phyloP scores from a whole-genome alignment of 2,797 vertebrate species.

The Halcyon chelicuti region DNA sequence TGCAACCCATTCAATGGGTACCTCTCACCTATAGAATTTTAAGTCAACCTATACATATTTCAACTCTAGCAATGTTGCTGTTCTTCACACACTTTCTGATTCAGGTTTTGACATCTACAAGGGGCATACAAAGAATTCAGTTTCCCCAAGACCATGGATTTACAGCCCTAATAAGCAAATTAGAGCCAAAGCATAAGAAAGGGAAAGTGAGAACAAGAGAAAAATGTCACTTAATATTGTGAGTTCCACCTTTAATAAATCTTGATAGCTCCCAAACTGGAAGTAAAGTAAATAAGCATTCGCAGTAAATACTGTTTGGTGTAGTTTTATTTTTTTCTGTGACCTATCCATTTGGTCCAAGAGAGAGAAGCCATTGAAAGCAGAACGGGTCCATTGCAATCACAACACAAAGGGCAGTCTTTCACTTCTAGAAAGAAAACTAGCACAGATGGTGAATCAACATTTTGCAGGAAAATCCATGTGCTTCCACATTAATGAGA shows the following conservation, averaged over 20 bases:
- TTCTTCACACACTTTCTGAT: background rate
- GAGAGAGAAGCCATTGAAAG: background rate
- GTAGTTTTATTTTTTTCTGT: background rate
- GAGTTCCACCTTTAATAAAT: background rate
- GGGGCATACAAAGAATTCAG: background rate
- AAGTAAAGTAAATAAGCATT: background rate
- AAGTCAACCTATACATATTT: background rate
- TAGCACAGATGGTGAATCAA: conserved; percentile 66
- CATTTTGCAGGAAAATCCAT: conserved; percentile 61
- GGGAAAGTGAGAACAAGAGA: background rate
- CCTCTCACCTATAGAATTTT: background rate
- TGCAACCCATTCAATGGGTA: background rate
- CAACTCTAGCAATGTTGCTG: background rate
- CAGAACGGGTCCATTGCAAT: background rate
- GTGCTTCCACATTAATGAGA: conserved; percentile 58
- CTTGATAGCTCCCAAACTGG: background rate
- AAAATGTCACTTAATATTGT: background rate
- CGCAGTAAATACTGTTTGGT: background rate
- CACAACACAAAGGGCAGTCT: conserved; percentile 2
- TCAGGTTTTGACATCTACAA: background rate
- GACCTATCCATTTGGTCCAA: background rate
- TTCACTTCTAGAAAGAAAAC: conserved; percentile 28
- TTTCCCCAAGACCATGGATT: background rate
- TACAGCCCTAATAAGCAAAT: background rate
- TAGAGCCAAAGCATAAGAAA: background rate